A percentile compares a stretch with the other conserved stretches of the same genome.
phyloP scores from a whole-genome alignment of 2,797 vertebrate species.

The Lepus oiostolus region DNA sequence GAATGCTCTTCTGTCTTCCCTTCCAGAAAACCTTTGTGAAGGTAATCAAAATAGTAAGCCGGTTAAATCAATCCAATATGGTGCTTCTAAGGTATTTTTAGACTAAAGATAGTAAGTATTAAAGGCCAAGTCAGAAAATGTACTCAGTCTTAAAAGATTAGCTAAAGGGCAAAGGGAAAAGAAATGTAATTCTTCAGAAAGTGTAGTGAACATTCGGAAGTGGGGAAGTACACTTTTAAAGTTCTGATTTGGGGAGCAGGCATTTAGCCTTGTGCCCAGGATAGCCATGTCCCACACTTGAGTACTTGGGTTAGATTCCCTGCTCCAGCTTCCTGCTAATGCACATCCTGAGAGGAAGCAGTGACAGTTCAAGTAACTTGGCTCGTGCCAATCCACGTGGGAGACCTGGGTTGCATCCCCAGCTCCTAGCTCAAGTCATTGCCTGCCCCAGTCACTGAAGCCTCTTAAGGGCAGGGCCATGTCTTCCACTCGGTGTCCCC shows the following conservation, averaged over 20 bases:
- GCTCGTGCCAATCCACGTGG: too few relatives aligned
- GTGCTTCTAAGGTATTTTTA: not conserved
- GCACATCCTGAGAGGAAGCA: too few relatives aligned
- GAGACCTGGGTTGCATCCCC: too few relatives aligned
- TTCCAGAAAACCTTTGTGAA: not conserved
- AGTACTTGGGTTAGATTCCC: too few relatives aligned
- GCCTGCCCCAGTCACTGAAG: not conserved
- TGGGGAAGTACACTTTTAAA: too few relatives aligned
- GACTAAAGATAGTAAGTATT: constrained; percentile 6
- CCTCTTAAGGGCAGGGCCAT: accelerated
- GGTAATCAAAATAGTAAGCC: not conserved
- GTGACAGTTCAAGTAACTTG: too few relatives aligned
- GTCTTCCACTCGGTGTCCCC: accelerated
- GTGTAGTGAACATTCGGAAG: not conserved
- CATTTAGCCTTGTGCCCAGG: too few relatives aligned
- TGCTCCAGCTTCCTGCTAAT: too few relatives aligned
- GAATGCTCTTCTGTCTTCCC: not conserved
- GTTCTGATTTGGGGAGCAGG: not conserved
- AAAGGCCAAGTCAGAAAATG: not conserved
- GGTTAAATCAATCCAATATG: not conserved
- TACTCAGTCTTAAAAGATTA: not conserved
- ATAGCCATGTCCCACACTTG: too few relatives aligned
- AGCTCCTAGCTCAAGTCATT: too few relatives aligned
- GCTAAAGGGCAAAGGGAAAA: not conserved
- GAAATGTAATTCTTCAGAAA: not conserved